A percentile compares a stretch with the other conserved stretches of the same genome.
phyloP scores from a whole-genome alignment of 2,113 vertebrate species.

The Clarias macrocephalus region DNA sequence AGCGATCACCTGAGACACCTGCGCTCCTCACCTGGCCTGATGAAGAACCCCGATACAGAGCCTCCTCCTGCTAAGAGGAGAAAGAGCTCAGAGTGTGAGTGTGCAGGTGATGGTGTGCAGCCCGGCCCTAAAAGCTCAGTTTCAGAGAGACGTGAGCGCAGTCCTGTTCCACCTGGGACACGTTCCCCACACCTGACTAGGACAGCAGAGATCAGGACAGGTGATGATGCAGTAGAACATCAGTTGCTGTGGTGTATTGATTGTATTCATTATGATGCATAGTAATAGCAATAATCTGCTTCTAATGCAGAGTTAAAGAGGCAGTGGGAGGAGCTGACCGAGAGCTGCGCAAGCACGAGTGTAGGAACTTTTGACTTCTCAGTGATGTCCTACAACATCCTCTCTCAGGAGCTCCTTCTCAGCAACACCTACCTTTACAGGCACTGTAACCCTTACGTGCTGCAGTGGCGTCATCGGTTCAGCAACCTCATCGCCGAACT shows the following conservation, averaged over 20 bases:
- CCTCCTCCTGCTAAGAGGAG: conserved; percentile 79
- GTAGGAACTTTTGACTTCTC: conserved; percentile 83
- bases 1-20: conserved; percentile 64
- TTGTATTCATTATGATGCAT: background rate
- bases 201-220: conserved; percentile 4
- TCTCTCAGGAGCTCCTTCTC: conserved; percentile 89
- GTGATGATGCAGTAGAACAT: background rate
- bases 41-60: conserved; percentile 73
- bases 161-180: conserved; percentile 14
- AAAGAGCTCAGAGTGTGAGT: conserved; percentile 55
- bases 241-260: background rate
- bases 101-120: background rate
- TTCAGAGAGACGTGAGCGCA: background rate
- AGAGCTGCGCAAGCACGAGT: conserved; percentile 61
- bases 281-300: background rate
- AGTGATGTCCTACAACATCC: conserved; percentile 95
- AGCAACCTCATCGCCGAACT: conserved; percentile 88
- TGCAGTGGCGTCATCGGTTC: conserved; percentile 84
- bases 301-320: conserved; percentile 71
- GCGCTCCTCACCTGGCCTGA: conserved; percentile 67
- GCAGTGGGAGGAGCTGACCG: conserved; percentile 80
- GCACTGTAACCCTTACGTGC: conserved; percentile 78
- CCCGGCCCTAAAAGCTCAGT: background rate
- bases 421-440: conserved; percentile 87
- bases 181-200: background rate